Percentiles rank a stretch among this genome's conserved stretches.
These are phyloP conservation scores for Parazoanthus darwini DNA, from an alignment of 92 coral and sea anemone species.

Conservation along the genomic window DNA sequence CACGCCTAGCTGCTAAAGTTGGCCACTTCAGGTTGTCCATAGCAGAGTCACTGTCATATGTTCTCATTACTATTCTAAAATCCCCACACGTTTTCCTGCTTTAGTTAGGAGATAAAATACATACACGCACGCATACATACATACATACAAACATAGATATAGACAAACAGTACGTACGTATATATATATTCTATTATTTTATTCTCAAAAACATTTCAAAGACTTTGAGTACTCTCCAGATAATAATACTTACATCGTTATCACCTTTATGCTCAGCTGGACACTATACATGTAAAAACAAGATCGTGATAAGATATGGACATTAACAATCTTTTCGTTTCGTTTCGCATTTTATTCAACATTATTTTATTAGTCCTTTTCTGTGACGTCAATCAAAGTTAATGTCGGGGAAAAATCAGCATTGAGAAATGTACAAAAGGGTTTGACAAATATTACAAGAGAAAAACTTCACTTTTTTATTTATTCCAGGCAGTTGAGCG, in stretches of 20 bases:
- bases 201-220: not conserved
- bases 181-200: no score
- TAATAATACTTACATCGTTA: conserved; percentile 24
- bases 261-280: conserved; percentile 5
- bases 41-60: no score
- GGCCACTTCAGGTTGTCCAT: no score
- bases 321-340: not conserved
- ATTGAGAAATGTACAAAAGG: not conserved
- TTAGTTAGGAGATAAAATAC: no score
- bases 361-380: not conserved
- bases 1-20: no score
- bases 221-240: not conserved
- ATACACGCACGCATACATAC: no score
- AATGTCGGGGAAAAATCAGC: no score
- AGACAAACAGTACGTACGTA: not conserved
- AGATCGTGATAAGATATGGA: not conserved
- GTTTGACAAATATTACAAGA: not conserved
- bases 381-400: not conserved
- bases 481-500: no score
- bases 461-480: not conserved
- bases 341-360: no score
- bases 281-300: conserved; percentile 19
- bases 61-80: no score
- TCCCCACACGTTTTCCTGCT: no score
- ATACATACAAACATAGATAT: not conserved